Base-by-base conservation (phyloP, 2,113 vertebrate genomes). In the Urocitellus parryii region DNA sequence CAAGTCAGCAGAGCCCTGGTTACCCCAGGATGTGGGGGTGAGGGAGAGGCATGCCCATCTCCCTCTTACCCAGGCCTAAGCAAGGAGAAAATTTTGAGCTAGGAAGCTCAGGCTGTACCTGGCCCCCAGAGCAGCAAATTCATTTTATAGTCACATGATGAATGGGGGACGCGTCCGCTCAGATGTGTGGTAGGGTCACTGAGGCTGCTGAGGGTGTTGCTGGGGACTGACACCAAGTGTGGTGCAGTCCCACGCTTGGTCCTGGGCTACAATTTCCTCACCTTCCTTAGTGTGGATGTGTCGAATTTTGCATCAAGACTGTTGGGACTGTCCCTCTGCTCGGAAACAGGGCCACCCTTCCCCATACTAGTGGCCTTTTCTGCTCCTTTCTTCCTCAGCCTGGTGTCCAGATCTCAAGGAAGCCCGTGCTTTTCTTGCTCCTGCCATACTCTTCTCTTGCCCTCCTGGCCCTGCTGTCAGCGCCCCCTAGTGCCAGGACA, bases 401-500 rank as follows among this genome's bases (percentile, higher is more conserved):
- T 89, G 89, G 24, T 65, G 82, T 78, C 72, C 92, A 25, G 85
- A 70, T 61, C 91, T 81, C 78, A 20, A 89, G 91, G 91, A 95
- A 95, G 87, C 86, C 96, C 83, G 94, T 96, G 91, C 89, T 90
- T 88, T 67, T 74, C 95, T 91, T 56, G 86, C 91, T 84, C 1
- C 79, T 80, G 89, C 89, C 27, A 0, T 18, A 78, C n/a, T 37
- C 74, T 42, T 72, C 76, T 89, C 73, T 72, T 83, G 90, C 90
- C 96, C 86, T 88, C 48, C 96, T 83, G 65, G 97, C 87, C 94
- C 97, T 97, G 97, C 97, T 95, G 48, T 85, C 93, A 92, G 97
- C 96, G 96, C 97, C 97, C 97, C 97, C 97, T 98, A 97, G 97
- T 96, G 97, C 96, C 29, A 25, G 93, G 93, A 91, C 6, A 27